These are phyloP conservation scores for Melitaea cinxia DNA, from an alignment of 1,140 invertebrate species.

Conservation along the genomic window DNA sequence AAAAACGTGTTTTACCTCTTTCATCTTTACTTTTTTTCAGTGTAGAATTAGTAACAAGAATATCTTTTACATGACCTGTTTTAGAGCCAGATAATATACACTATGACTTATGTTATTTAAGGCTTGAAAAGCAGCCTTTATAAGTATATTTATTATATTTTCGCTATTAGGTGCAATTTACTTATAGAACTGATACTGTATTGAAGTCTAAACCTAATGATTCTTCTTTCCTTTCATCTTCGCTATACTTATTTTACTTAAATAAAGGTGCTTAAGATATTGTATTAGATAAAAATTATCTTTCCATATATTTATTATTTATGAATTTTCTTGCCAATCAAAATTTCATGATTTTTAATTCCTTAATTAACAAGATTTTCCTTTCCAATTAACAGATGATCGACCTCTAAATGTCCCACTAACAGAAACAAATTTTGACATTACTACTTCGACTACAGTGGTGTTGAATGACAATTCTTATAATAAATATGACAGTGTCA, in stretches of 20 bases:
- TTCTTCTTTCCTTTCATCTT: slow-evolving; percentile 8
- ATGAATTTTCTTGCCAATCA: too few species aligned
- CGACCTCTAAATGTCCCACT: slow-evolving; percentile 74
- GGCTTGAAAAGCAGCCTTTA: neutral
- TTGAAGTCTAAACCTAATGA: slow-evolving; percentile 18
- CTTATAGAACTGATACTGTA: neutral
- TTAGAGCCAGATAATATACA: slow-evolving; percentile 40
- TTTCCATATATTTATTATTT: neutral
- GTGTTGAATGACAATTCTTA: slow-evolving; percentile 37
- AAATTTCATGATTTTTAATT: neutral
- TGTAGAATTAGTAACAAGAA: slow-evolving; percentile 40
- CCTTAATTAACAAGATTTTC: slow-evolving; percentile 47
- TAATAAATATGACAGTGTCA: neutral
- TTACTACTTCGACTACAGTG: slow-evolving; percentile 45
- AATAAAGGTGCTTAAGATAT: neutral
- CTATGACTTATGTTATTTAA: neutral
- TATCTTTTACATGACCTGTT: slow-evolving; percentile 35
- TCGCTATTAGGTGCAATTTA: neutral
- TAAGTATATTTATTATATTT: slow-evolving; percentile 1
- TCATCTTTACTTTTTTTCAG: slow-evolving; percentile 42
- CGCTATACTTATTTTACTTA: slow-evolving; percentile 2
- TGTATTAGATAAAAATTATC: neutral
- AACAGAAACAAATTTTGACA: slow-evolving; percentile 69
- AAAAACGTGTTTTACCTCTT: slow-evolving; percentile 45
- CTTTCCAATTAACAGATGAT: slow-evolving; percentile 79